A percentile compares a stretch with the other conserved stretches of the same genome.
Conservation (phyloP, 2,797 vertebrate species). For the Gambelia wislizenii region DNA sequence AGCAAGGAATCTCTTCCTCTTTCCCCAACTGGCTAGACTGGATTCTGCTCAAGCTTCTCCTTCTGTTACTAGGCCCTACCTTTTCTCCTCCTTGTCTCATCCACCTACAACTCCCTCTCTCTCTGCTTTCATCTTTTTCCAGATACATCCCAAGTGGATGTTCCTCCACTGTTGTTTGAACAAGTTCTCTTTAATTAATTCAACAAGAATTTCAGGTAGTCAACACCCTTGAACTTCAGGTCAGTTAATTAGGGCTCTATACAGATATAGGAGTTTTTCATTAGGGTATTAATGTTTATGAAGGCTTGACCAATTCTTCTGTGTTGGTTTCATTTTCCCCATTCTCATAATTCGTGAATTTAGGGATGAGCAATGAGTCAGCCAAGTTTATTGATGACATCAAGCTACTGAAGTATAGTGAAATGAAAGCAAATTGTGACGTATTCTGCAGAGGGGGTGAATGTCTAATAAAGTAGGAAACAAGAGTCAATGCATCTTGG, state of each 20-base stretch:
- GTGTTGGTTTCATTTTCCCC: slow-evolving; percentile 1
- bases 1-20: slow-evolving; percentile 73
- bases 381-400: neutral
- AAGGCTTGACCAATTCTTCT: neutral
- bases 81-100: slow-evolving; percentile 45
- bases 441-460: neutral
- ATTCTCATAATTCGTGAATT: neutral
- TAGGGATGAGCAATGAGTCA: neutral
- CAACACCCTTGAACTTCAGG: slow-evolving; percentile 42
- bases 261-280: neutral
- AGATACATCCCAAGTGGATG: slow-evolving; percentile 66
- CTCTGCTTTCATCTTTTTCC: slow-evolving; percentile 54
- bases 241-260: neutral
- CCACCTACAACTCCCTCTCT: slow-evolving; percentile 54
- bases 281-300: slow-evolving; percentile 9
- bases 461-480: neutral
- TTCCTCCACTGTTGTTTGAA: slow-evolving; percentile 52
- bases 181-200: slow-evolving; percentile 35
- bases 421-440: slow-evolving; percentile 8
- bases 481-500: neutral
- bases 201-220: slow-evolving; percentile 40
- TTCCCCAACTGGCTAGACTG: slow-evolving; percentile 66
- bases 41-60: slow-evolving; percentile 50
- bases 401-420: neutral
- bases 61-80: slow-evolving; percentile 57